Evolutionary conservation across 2,113 vertebrate species (phyloP).

Genomic region (Nothobranchius kuhntae): DNA sequence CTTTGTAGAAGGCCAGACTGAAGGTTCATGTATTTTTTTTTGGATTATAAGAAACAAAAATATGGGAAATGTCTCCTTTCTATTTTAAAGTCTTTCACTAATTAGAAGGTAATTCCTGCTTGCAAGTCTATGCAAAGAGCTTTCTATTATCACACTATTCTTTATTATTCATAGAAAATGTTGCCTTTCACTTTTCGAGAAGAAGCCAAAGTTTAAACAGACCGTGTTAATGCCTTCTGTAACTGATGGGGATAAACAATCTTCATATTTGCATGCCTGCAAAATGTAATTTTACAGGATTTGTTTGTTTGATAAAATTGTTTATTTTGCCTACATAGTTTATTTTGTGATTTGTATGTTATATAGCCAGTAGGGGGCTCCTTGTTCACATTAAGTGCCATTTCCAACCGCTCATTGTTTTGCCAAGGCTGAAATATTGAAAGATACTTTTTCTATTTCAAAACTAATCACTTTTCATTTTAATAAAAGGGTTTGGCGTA

Average conservation of each 20-base stretch:
- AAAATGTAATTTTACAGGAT: constrained; percentile 3
- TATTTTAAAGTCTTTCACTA: neutral
- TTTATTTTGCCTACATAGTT: neutral
- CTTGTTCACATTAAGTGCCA: constrained; percentile 22
- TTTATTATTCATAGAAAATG: constrained; percentile 5
- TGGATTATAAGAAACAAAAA: constrained; percentile 3
- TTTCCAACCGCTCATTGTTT: neutral
- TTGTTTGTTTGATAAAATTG: neutral
- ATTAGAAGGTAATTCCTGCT: constrained; percentile 12
- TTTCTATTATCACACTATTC: neutral
- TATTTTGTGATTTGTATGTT: constrained; percentile 12
- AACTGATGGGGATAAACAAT: constrained; percentile 17
- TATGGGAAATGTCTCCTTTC: neutral
- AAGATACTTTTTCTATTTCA: constrained; percentile 8
- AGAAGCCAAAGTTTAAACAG: constrained; percentile 47
- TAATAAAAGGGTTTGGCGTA: constrained; percentile 51
- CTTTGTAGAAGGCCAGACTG: neutral
- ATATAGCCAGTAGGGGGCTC: constrained; percentile 69
- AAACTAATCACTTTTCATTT: constrained; percentile 23
- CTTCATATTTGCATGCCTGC: neutral
- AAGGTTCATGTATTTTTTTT: neutral
- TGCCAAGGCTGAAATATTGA: constrained; percentile 10
- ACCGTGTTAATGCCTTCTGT: constrained; percentile 31
- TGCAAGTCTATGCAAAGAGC: constrained; percentile 52
- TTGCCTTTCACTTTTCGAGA: constrained; percentile 37